phyloP scores from a whole-genome alignment of 2,113 vertebrate species.

The Lepus europaeus region DNA sequence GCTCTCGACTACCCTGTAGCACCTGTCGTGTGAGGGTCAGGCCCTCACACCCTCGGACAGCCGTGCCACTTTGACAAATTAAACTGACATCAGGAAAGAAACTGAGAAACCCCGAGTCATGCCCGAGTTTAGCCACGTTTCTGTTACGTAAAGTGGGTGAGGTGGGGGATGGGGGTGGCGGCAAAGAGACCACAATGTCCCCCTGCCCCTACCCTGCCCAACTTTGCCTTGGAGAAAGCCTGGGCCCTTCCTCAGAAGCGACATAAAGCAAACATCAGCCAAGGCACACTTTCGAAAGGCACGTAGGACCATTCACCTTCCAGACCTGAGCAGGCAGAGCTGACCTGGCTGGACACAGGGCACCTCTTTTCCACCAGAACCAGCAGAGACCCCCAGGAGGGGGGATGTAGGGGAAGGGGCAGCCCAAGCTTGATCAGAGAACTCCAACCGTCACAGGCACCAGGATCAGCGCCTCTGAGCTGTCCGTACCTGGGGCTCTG shows the following conservation, averaged over 20 bases:
- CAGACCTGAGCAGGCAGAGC: neutral
- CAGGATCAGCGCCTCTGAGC: too few species aligned
- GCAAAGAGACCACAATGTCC: neutral
- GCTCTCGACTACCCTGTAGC: neutral
- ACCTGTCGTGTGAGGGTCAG: neutral
- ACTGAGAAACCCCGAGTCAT: neutral
- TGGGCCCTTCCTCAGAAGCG: constrained; percentile 28
- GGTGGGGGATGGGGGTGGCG: neutral
- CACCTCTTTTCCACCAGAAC: neutral
- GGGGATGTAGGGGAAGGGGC: neutral
- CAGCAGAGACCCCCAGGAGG: neutral
- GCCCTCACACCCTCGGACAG: neutral
- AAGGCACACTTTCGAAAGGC: constrained; percentile 19
- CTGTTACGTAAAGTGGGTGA: neutral
- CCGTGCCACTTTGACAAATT: neutral
- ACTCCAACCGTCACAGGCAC: neutral
- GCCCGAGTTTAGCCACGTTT: neutral
- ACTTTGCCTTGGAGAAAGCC: neutral
- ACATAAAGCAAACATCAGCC: neutral
- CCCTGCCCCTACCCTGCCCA: neutral
- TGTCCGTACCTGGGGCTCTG: neutral
- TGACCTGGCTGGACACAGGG: neutral
- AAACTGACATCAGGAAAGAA: neutral
- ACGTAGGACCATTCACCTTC: neutral
- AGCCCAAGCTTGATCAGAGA: neutral